Base-by-base conservation (phyloP, 2,797 vertebrate genomes). In the Amblyopsis hoosieri region DNA sequence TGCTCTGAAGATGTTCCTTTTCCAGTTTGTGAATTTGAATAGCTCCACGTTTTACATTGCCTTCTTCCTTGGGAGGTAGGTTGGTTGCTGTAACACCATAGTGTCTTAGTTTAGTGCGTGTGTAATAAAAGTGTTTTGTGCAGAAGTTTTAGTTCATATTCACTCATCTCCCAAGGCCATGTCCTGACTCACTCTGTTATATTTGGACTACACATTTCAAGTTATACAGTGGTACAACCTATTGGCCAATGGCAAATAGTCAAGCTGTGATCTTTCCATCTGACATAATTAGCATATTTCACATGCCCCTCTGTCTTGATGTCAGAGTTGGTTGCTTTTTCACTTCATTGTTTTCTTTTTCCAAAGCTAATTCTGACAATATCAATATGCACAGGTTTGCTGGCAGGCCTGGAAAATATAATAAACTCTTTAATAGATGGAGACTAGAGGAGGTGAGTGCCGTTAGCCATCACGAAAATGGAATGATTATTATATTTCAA, bases 41-140 rank as follows among this genome's bases (percentile, higher is more conserved):
- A 99, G 98, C 78, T 99, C 98, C 50, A 99, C 97, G 15, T 99
- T 99, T 88, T 99, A 99, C 83, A 98, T 99, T 0, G 98, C 98
- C 50, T 99, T 99, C 90, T 99, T 99, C 75, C 92, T 99, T 37
- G 98, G 98, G 82, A 96, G 98, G 98, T 98, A 88, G 79, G 86
- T 81, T 33, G 3, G 53, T 69, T 62, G 52, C 62, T 53, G 13
- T 70, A 42, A 70, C 67, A 33, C 58, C 65, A 3, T 49, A 50
- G 56, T 73, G 69, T 14, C 46, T 66, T 29, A 29, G 62, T 83
- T 82, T 71, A 76, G 33, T 37, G 33, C 8, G 7, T 6, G 33
- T 37, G 33, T 37, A 37, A 37, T 37, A 37, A 37, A 37, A 37
- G 33, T 37, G 33, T 37, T 37, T 37, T 7, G 5, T 8, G 0